Base-by-base conservation (phyloP, 1,140 invertebrate species). In the Lithobius niger region DNA sequence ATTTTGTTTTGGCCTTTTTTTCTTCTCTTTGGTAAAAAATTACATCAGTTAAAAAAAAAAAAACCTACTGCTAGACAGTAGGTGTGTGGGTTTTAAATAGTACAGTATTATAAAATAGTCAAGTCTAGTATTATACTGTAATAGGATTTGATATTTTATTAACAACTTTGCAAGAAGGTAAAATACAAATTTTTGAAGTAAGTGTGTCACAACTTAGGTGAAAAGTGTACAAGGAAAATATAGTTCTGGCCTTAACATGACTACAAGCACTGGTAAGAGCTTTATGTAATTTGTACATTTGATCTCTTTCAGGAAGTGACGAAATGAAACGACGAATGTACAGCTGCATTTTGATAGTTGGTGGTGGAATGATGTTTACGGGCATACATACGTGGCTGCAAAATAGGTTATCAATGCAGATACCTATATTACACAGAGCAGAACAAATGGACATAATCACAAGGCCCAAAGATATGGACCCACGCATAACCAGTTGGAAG, bases 271-370 rank as follows among this genome's bases (percentile, higher is more conserved):
- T n/a, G 4, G 27, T 55, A 19, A 31, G n/a, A n/a, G n/a, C n/a
- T n/a, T n/a, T n/a, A n/a, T n/a, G n/a, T n/a, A n/a, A n/a, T n/a
- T n/a, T 16, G 24, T 59, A n/a, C n/a, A n/a, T n/a, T n/a, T n/a
- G n/a, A n/a, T n/a, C n/a, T n/a, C n/a, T 59, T 55, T 24, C 59
- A 74, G 74, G 67, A 36, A 65, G 59, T 58, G 91, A 94, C 57
- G 92, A 97, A 60, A 71, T 94, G 31, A 94, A 93, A 71, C 75
- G 86, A 21, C 90, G 92, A 73, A 93, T 97, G 89, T 95, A 92
- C 64, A 88, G 84, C 52, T 90, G 84, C 65, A 87, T 97, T 59
- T 71, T 97, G 13, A 78, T 97, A 0, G 88, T 96, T 27, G 91
- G 92, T 21, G 88, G 89, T 18, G 87, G 86, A 18, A 83, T 90